Evolutionary conservation across 2,113 vertebrate genomes (phyloP).

Genomic region (Lagopus muta): DNA sequence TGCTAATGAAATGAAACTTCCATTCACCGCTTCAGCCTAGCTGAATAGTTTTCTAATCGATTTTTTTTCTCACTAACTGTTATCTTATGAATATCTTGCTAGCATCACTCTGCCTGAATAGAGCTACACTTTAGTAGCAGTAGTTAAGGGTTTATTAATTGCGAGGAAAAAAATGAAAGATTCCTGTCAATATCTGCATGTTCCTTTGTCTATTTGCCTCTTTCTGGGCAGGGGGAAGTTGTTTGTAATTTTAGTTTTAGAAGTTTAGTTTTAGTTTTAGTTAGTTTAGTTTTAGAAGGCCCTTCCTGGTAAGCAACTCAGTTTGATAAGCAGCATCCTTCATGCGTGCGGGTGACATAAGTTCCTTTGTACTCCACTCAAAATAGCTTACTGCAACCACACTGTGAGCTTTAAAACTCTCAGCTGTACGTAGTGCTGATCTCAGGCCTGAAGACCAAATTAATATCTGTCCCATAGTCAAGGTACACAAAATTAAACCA

Average conservation of each 20-base stretch:
- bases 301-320: neutral
- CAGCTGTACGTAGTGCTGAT: neutral
- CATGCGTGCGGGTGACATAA: neutral
- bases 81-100: constrained; percentile 10
- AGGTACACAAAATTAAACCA: neutral
- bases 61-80: neutral
- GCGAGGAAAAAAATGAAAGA: neutral
- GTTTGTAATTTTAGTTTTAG: neutral
- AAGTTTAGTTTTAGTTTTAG: too few relatives aligned
- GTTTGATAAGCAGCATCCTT: neutral
- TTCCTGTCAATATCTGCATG: neutral
- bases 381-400: constrained; percentile 15
- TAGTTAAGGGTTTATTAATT: neutral
- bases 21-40: constrained; percentile 5
- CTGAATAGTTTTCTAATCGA: constrained; percentile 18
- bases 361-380: neutral
- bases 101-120: neutral
- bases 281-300: neutral
- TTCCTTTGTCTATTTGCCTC: neutral
- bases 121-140: neutral
- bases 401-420: neutral
- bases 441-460: constrained; percentile 1
- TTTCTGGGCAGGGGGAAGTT: neutral
- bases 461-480: neutral
- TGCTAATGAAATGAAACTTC: constrained; percentile 38